A percentile compares a stretch with the other conserved stretches of the same genome.
Evolutionary conservation across 2,113 vertebrate species (phyloP).

Genomic region (Rhabdomys dilectus): DNA sequence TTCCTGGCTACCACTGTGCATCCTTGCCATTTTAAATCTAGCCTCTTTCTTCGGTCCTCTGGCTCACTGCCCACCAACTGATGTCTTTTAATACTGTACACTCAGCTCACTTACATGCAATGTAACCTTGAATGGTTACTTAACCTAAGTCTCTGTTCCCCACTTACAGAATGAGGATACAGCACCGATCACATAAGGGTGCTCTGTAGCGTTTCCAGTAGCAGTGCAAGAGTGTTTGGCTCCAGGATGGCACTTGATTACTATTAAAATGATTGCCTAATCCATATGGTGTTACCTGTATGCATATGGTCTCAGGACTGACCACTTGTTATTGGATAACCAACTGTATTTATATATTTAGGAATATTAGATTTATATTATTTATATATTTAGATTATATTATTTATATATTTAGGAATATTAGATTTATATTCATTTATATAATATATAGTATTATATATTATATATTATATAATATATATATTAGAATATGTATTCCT

Average conservation of each 20-base stretch:
- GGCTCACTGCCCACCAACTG: not conserved
- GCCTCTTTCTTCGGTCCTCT: not conserved
- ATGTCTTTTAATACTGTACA: not conserved
- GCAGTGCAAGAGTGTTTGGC: not conserved
- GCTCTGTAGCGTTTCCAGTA: fast-evolving
- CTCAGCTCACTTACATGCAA: not conserved
- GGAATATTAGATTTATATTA: not conserved
- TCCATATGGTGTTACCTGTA: not conserved
- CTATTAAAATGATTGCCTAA: not conserved
- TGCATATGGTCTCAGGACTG: not conserved
- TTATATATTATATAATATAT: not conserved
- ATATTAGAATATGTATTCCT: not conserved
- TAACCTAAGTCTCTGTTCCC: not conserved
- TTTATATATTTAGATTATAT: not conserved
- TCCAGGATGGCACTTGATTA: not conserved
- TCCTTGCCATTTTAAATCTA: not conserved
- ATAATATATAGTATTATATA: too few relatives aligned
- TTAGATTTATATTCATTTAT: too few relatives aligned
- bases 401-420: too few relatives aligned
- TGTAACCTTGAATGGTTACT: not conserved
- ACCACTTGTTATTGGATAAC: not conserved
- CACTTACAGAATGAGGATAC: not conserved
- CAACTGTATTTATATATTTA: not conserved
- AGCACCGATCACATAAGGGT: not conserved
- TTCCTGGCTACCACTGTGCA: not conserved